These are phyloP conservation scores for Alethe castanea DNA, from an alignment of 2,113 vertebrate species.

Conservation along the genomic window DNA sequence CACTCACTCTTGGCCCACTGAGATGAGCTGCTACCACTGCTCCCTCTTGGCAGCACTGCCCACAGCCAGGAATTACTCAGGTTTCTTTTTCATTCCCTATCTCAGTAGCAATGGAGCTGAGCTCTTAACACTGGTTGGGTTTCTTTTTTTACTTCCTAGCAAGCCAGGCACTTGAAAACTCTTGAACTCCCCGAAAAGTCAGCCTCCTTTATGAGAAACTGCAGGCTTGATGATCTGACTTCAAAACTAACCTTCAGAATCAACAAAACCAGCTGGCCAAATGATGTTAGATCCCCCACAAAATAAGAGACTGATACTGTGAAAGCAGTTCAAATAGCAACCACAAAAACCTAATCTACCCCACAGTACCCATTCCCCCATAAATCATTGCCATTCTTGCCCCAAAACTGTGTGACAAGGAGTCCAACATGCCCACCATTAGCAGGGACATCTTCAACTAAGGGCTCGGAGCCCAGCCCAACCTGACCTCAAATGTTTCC, in stretches of 20 bases:
- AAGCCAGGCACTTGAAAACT: not conserved
- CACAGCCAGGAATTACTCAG: not conserved
- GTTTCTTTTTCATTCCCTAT: not conserved
- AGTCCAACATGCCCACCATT: fast-evolving
- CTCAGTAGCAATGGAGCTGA: not conserved
- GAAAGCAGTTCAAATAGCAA: not conserved
- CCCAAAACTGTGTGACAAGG: not conserved
- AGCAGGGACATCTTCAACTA: not conserved
- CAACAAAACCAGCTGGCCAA: not conserved
- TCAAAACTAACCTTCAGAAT: not conserved
- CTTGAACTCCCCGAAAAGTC: not conserved
- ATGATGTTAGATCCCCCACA: not conserved
- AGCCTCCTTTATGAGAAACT: not conserved
- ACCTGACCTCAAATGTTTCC: not conserved
- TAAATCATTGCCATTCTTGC: not conserved
- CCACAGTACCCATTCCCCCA: not conserved
- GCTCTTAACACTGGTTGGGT: not conserved
- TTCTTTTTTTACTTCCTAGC: not conserved
- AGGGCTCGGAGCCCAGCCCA: not conserved
- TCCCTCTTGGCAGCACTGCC: not conserved
- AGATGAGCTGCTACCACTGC: not conserved
- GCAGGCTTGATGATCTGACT: not conserved
- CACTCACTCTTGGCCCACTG: not conserved
- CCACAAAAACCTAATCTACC: not conserved
- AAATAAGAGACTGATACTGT: not conserved